Evolutionary conservation across 2,113 vertebrate genomes (phyloP), one percentile per base, ranked within the genome.

Genomic region (Melospiza georgiana): DNA sequence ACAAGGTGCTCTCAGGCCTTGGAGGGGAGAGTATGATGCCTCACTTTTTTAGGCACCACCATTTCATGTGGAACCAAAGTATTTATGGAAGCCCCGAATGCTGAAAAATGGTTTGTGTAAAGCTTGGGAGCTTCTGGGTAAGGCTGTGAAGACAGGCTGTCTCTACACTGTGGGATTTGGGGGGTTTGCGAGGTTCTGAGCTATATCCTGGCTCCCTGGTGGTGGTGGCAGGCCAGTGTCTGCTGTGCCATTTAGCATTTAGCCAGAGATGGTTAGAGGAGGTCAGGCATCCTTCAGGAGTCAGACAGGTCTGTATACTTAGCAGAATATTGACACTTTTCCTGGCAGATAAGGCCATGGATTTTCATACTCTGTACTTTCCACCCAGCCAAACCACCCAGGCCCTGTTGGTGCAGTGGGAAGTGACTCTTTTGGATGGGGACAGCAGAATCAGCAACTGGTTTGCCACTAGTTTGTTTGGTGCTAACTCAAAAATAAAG

Each of bases 91-190:
- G 21, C 37, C 13, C 31, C 27, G 37, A 69, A 77, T 15, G 33
- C 15, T 44, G 51, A 49, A 41, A 52, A 49, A 41, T 1, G 4
- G 4, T 51, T 58, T 84, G 25, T 65, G 33, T 51, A 35, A 28
- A 43, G 8, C 37, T 67, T 79, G 23, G 69, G 49, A 74, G 22
- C 23, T 52, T 74, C 30, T 62, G 58, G 22, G 17, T 51, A 25
- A 22, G 20, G 15, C 33, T 75, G 19, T 88, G 57, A 44, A 15
- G 25, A 41, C 16, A 49, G 19, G 9, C 10, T 75, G 17, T 27
- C 21, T 62, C 24, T n/a, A 0, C 10, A 3, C 4, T 28, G 9
- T 9, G n/a, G 31, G 23, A 25, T 35, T 8, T 2, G 52, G 5
- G 54, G 25, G 30, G 1, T 11, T 44, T 62, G 30, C 30, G 67